These are phyloP conservation scores for Chrysolophus pictus DNA, from an alignment of 2,797 vertebrate genomes.

Conservation along the genomic window DNA sequence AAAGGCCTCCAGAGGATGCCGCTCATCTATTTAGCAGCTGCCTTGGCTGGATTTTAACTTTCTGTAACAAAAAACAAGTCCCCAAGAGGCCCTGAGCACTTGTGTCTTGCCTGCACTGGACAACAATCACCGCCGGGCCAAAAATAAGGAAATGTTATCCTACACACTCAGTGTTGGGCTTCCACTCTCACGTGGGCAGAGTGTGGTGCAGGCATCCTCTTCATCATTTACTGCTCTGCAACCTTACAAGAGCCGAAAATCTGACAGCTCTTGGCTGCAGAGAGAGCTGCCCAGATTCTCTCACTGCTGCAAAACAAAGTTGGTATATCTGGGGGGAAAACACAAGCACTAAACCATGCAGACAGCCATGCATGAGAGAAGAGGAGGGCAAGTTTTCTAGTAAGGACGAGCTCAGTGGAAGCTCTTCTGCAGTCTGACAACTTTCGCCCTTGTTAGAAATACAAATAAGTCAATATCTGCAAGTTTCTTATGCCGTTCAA, in stretches of 20 bases:
- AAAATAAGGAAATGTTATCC: not conserved
- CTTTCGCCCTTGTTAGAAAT: not conserved
- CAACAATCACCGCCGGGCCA: not conserved
- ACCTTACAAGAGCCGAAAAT: fast-evolving
- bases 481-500: not conserved
- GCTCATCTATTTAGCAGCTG: conserved; percentile 35
- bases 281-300: not conserved
- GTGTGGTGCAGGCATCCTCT: not conserved
- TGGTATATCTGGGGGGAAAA: not conserved
- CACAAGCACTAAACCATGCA: not conserved
- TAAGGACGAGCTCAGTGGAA: not conserved
- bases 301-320: not conserved
- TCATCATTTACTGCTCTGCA: not conserved
- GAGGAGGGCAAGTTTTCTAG: not conserved
- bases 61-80: conserved; percentile 45
- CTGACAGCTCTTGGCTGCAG: not conserved
- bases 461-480: not conserved
- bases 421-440: not conserved
- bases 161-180: not conserved
- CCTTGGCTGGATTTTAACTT: conserved; percentile 24
- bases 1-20: conserved; percentile 47
- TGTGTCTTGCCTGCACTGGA: conserved; percentile 4
- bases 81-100: conserved; percentile 9
- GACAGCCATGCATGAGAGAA: not conserved
- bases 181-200: not conserved